Evolutionary conservation across 2,113 vertebrate genomes (phyloP).

Genomic region (Brachyhypopomus occidentalis): DNA sequence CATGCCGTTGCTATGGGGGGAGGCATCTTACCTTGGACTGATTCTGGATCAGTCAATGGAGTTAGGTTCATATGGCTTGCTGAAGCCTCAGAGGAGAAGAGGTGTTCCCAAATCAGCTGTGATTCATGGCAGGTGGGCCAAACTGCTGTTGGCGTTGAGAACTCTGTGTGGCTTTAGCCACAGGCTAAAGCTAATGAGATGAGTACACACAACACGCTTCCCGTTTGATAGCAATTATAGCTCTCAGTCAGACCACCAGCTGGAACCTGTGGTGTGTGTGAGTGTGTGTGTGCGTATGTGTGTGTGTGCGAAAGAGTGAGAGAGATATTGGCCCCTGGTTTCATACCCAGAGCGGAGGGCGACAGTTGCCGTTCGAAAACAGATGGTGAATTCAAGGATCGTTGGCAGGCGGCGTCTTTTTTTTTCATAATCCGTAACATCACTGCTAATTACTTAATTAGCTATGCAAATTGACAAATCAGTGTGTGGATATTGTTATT

Average conservation of each 20-base stretch:
- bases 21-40: not conserved
- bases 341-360: constrained; percentile 69
- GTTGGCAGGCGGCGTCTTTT: constrained; percentile 78
- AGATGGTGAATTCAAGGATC: constrained; percentile 96
- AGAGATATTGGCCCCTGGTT: constrained; percentile 35
- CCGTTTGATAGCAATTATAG: constrained; percentile 86
- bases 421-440: constrained; percentile 81
- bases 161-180: constrained; percentile 43
- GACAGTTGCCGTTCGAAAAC: constrained; percentile 90
- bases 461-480: constrained; percentile 99
- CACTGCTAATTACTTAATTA: constrained; percentile 99
- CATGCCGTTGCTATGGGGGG: not conserved
- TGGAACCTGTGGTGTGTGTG: constrained; percentile 69
- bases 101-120: not conserved
- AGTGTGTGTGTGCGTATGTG: constrained; percentile 33
- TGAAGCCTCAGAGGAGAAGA: not conserved
- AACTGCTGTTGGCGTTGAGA: constrained; percentile 10
- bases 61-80: not conserved
- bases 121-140: constrained; percentile 32
- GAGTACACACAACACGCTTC: constrained; percentile 78
- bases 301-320: constrained; percentile 1
- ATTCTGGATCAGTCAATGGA: not conserved
- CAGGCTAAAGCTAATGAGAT: constrained; percentile 79
- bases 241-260: constrained; percentile 85
- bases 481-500: constrained; percentile 95